Conservation (phyloP, 2,113 vertebrate genomes). For the Odontophorus gujanensis region DNA sequence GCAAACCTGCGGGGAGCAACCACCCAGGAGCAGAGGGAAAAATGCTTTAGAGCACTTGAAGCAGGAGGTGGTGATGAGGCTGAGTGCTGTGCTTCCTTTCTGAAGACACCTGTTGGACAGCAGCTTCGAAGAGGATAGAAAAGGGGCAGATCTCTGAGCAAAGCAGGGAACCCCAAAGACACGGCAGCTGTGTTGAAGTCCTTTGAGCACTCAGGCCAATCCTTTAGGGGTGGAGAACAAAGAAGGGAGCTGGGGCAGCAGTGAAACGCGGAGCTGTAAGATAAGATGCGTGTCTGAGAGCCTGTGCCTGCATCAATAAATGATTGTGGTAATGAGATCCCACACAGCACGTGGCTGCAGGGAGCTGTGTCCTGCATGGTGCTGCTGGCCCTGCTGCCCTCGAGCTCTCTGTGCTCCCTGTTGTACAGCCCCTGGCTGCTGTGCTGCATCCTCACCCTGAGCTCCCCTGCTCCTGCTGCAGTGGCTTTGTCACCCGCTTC, state of each 20-base stretch:
- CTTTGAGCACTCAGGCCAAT: rapidly evolving
- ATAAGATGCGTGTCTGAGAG: not conserved
- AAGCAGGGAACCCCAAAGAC: not conserved
- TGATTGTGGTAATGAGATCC: not conserved
- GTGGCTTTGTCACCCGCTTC: not conserved
- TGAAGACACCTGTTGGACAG: not conserved
- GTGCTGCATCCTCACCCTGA: rapidly evolving
- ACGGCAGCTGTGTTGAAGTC: rapidly evolving
- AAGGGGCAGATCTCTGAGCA: not conserved
- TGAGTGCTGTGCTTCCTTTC: not conserved
- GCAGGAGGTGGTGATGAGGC: rapidly evolving
- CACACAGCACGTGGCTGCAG: not conserved
- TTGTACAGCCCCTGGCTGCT: not conserved
- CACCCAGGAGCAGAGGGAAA: not conserved
- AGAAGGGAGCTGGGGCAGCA: rapidly evolving
- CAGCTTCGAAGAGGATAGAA: not conserved
- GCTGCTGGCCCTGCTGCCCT: too few species aligned
- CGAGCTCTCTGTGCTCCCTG: too few species aligned
- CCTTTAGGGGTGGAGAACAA: not conserved
- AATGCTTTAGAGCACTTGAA: rapidly evolving
- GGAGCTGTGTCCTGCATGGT: not conserved
- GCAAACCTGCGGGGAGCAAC: not conserved
- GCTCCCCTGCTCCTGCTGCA: not conserved
- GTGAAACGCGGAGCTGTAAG: not conserved
- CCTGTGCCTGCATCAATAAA: rapidly evolving